Evolutionary conservation across 1,140 invertebrate genomes (phyloP), one percentile per base, ranked within the genome.

Genomic region (Ceratitis capitata): DNA sequence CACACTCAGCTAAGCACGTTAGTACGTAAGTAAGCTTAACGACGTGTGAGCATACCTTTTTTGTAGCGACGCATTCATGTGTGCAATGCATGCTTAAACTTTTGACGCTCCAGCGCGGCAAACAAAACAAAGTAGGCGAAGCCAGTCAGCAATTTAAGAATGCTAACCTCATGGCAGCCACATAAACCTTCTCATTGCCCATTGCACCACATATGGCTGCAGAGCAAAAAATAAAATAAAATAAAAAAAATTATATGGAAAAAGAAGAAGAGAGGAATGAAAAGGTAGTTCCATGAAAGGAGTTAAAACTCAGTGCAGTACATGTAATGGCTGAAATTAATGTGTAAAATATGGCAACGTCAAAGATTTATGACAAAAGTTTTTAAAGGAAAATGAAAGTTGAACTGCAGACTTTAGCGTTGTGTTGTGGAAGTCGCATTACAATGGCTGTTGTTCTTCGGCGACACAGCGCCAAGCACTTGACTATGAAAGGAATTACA

Each of bases 291-390:
- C n/a, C n/a, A n/a, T n/a, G n/a, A n/a, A n/a, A n/a, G n/a, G n/a
- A n/a, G n/a, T n/a, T n/a, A n/a, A n/a, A n/a, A n/a, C n/a, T n/a
- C n/a, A n/a, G n/a, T n/a, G n/a, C 5, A 61, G 56, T 26, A 45
- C 10, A 9, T 45, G 69, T 26, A 45, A 78, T 45, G n/a, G n/a
- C 23, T 78, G n/a, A 78, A 78, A 78, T 78, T 78, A 45, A 78
- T 78, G 69, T 78, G 32, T 78, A 45, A 78, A 78, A 78, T 78
- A 45, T 32, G 69, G 39, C 69, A 16, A 26, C 69, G n/a, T 78
- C 69, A 78, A 78, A 45, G 69, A 78, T 78, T 78, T 78, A 78
- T 78, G 69, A 78, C 39, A 78, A 78, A 78, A 78, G 69, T 45
- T 78, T 19, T 42, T 26, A 39, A 45, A 78, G 39, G n/a, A 45